These are phyloP conservation scores for Drosophila formosana DNA, from an alignment of 2,888 invertebrate species.

Conservation along the genomic window DNA sequence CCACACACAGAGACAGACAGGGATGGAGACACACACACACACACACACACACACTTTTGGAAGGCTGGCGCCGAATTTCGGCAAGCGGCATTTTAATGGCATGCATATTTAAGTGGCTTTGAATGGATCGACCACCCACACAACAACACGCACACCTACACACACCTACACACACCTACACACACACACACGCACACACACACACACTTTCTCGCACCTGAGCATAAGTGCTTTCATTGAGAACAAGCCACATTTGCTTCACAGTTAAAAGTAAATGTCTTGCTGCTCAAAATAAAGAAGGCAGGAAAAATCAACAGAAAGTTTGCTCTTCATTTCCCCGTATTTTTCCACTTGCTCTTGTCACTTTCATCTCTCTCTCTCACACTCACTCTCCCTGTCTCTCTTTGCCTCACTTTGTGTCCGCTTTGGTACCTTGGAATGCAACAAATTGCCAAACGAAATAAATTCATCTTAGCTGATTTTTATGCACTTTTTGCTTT, in stretches of 20 bases:
- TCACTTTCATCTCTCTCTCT: not conserved
- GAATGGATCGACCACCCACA: constrained; percentile 33
- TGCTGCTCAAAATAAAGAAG: not conserved
- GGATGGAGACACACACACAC: not conserved
- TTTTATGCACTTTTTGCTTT: not conserved
- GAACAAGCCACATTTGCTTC: constrained; percentile 26
- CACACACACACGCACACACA: not conserved
- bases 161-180: too few species aligned
- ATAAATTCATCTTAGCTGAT: constrained; percentile 20
- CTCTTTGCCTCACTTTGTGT: too few species aligned
- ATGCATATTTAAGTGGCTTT: constrained; percentile 51
- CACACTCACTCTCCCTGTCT: too few species aligned
- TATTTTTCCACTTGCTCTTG: not conserved
- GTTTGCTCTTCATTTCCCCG: constrained; percentile 16
- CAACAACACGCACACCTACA: not conserved
- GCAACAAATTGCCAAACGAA: constrained; percentile 33
- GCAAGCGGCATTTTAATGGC: constrained; percentile 47
- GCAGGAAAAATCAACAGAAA: constrained; percentile 6
- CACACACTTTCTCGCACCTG: not conserved
- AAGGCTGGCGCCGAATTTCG: constrained; percentile 8
- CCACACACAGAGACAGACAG: not conserved
- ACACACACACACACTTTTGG: not conserved
- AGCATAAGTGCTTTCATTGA: constrained; percentile 13
- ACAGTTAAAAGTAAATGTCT: constrained; percentile 28
- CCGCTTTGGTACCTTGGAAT: not conserved